Percentiles rank a stretch among this genome's conserved stretches.
These are phyloP conservation scores for Sinohyriopsis cumingii DNA, from an alignment of 2,888 invertebrate species.

Conservation along the genomic window DNA sequence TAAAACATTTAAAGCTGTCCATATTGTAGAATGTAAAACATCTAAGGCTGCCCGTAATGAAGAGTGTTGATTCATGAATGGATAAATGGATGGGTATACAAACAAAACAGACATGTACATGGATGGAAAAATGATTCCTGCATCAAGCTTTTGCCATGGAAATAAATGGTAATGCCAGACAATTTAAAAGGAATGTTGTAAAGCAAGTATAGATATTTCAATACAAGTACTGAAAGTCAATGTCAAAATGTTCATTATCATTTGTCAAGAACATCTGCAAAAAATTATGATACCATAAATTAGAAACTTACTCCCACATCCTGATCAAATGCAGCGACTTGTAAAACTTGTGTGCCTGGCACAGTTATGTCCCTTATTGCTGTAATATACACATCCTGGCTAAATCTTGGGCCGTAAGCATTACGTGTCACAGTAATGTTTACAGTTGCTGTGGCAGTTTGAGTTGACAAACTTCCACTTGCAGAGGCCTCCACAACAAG, in stretches of 20 bases:
- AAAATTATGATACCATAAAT: background rate
- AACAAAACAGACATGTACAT: no score
- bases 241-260: background rate
- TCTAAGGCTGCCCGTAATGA: no score
- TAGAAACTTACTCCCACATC: constrained; percentile 43
- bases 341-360: constrained; percentile 43
- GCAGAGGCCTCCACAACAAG: constrained; percentile 51
- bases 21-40: no score
- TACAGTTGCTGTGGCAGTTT: constrained; percentile 54
- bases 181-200: no score
- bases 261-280: background rate
- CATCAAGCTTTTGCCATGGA: no score
- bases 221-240: no score
- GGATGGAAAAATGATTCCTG: no score
- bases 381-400: constrained; percentile 32
- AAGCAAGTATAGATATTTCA: no score
- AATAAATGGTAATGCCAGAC: no score
- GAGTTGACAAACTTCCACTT: constrained; percentile 45
- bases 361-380: constrained; percentile 45
- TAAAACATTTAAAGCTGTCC: no score
- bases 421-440: constrained; percentile 62
- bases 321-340: constrained; percentile 55
- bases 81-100: no score
- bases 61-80: no score
- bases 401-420: constrained; percentile 57